These are phyloP conservation scores for Drosophila cyrtoloma DNA, from an alignment of 2,888 invertebrate genomes.

Conservation along the genomic window DNA sequence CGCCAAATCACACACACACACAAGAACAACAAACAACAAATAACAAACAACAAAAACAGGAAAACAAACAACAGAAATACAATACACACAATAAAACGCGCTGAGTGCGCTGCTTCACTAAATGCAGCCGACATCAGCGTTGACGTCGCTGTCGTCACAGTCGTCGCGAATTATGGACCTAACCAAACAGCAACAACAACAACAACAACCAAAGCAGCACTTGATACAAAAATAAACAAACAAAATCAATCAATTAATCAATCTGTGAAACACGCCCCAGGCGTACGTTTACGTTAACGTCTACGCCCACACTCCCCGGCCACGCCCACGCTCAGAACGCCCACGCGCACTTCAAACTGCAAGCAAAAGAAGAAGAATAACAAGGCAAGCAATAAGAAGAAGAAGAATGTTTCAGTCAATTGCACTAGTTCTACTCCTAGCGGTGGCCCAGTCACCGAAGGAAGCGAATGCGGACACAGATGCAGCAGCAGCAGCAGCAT, in stretches of 20 bases:
- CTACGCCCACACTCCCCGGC: conserved; percentile 4
- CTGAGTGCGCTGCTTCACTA: conserved; percentile 53
- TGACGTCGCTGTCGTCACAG: conserved; percentile 55
- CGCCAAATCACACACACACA: conserved; percentile 20
- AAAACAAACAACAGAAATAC: conserved; percentile 30
- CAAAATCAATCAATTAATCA: conserved; percentile 79
- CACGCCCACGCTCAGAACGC: conserved; percentile 15
- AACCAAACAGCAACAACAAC: conserved; percentile 44
- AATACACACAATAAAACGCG: conserved; percentile 29
- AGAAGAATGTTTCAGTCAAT: conserved; percentile 66
- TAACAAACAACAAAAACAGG: conserved; percentile 6
- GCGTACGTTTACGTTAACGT: conserved; percentile 43
- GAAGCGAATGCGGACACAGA: conserved; percentile 32
- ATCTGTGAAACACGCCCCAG: conserved; percentile 62
- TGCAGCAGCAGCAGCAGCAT: conserved; percentile 30
- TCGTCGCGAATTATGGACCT: conserved; percentile 62
- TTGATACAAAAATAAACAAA: conserved; percentile 79
- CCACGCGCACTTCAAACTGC: conserved; percentile 30
- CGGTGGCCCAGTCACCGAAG: conserved; percentile 31
- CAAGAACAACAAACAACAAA: conserved; percentile 11
- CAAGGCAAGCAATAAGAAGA: conserved; percentile 23
- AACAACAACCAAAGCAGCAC: conserved; percentile 42
- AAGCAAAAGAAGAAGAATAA: conserved; percentile 22
- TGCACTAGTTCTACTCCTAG: conserved; percentile 48
- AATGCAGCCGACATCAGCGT: conserved; percentile 62